phyloP scores from a whole-genome alignment of 2,113 vertebrate genomes.

The Hemiprocne comata region DNA sequence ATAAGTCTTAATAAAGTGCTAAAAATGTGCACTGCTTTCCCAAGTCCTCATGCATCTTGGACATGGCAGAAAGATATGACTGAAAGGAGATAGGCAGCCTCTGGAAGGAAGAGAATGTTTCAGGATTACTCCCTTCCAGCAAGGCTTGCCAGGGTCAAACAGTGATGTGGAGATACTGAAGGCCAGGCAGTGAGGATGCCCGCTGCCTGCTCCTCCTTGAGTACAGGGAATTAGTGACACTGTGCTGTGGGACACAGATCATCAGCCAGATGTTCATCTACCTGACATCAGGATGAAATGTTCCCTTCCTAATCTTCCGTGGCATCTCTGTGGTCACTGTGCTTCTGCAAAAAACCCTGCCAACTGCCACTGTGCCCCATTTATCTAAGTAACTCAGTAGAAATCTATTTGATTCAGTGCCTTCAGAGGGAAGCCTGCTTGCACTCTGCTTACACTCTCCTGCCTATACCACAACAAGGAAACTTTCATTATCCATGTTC shows the following conservation, averaged over 20 bases:
- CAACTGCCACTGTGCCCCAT: neutral
- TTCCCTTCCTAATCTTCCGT: neutral
- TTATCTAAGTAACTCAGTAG: neutral
- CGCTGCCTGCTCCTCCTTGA: rapidly evolving
- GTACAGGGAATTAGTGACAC: neutral
- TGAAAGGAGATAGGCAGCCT: neutral
- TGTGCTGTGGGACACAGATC: neutral
- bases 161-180: neutral
- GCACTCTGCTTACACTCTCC: neutral
- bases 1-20: neutral
- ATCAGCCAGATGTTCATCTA: neutral
- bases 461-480: neutral
- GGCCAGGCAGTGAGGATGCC: too few relatives aligned
- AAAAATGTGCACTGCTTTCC: neutral
- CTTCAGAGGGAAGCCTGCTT: neutral
- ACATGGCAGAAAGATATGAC: neutral
- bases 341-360: neutral
- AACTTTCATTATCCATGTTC: neutral
- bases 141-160: rapidly evolving
- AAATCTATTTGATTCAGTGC: neutral
- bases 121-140: neutral
- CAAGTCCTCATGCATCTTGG: neutral
- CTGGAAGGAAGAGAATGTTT: neutral
- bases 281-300: rapidly evolving
- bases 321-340: neutral